These are phyloP conservation scores for Synergus itoensis DNA, from an alignment of 2,888 invertebrate species.

Conservation along the genomic window DNA sequence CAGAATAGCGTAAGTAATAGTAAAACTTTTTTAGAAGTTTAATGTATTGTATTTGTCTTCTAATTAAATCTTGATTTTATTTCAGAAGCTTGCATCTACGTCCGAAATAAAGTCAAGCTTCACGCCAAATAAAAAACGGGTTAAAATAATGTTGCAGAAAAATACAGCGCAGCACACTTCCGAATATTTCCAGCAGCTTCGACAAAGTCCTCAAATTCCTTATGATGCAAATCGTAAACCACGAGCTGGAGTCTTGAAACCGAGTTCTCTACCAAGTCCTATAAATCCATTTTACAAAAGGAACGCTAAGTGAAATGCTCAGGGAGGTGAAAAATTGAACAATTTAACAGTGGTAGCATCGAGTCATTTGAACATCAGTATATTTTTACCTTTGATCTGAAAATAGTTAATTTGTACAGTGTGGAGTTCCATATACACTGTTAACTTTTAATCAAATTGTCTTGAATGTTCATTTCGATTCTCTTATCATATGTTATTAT, in stretches of 20 bases:
- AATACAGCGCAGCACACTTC: slow-evolving; percentile 86
- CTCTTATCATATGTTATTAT: slow-evolving; percentile 4
- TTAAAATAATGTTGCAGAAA: slow-evolving; percentile 85
- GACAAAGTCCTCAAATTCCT: slow-evolving; percentile 86
- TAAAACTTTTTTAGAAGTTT: neutral
- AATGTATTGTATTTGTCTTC: slow-evolving; percentile 27
- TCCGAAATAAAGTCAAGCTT: slow-evolving; percentile 13
- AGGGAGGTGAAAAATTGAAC: neutral
- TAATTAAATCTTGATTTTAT: slow-evolving; percentile 35
- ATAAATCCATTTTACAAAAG: slow-evolving; percentile 88
- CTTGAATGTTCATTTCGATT: slow-evolving; percentile 10
- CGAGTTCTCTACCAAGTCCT: slow-evolving; percentile 83
- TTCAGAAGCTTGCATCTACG: neutral
- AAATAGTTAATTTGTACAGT: slow-evolving; percentile 29
- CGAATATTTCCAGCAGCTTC: slow-evolving; percentile 86
- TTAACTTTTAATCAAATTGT: neutral
- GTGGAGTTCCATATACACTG: neutral
- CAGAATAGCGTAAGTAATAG: slow-evolving; percentile 58
- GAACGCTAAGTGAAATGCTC: slow-evolving; percentile 47
- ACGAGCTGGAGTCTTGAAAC: slow-evolving; percentile 86
- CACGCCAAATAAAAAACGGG: slow-evolving; percentile 80
- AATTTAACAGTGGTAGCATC: neutral
- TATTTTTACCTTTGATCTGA: slow-evolving; percentile 26
- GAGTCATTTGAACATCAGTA: neutral
- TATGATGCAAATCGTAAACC: slow-evolving; percentile 87